Base-by-base conservation (phyloP, 1,140 invertebrate species). In the Drosophila parvula region DNA sequence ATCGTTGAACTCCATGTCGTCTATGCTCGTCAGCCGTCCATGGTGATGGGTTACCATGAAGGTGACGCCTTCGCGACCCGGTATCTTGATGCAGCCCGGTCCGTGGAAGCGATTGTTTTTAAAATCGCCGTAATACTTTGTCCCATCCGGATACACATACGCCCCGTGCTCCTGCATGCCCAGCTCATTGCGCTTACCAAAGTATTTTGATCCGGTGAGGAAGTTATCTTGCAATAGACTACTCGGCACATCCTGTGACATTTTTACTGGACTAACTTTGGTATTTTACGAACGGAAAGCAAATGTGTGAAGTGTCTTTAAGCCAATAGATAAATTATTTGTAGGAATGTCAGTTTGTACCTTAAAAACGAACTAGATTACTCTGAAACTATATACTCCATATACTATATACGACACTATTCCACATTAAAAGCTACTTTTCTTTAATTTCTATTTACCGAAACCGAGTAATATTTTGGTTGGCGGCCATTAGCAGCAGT, bases 81-180 rank as follows among this genome's bases (percentile, higher is more conserved):
- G 40, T 1, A 78, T 22, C 5, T 57, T 36, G 1, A 90, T 67
- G 14, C 14, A 48, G n/a, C 88, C 88, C 0, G n/a, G 18, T 3
- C 88, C 88, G 16, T 90, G 82, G 27, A 90, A 90, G 5, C 61
- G 64, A 58, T 69, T 71, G 28, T 81, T 67, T 0, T 22, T 36
- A 27, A 90, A 90, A 0, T 68, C 12, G 0, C 88, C 88, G 27
- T 48, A 22, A 14, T 90, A 90, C 10, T 47, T 55, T 2, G 80
- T 74, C 0, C 70, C 83, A 71, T 90, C 81, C 0, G 88, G 82
- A 67, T 57, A 90, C 0, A 22, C 10, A 27, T 90, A 90, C 2
- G 53, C 41, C 2, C 88, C 88, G n/a, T 51, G 51, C 0, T 51
- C 53, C 45, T 90, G 88, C 88, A 90, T 88, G 28, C 82, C 83